These are phyloP conservation scores for Peromyscus eremicus DNA, from an alignment of 2,797 vertebrate genomes.

Conservation along the genomic window DNA sequence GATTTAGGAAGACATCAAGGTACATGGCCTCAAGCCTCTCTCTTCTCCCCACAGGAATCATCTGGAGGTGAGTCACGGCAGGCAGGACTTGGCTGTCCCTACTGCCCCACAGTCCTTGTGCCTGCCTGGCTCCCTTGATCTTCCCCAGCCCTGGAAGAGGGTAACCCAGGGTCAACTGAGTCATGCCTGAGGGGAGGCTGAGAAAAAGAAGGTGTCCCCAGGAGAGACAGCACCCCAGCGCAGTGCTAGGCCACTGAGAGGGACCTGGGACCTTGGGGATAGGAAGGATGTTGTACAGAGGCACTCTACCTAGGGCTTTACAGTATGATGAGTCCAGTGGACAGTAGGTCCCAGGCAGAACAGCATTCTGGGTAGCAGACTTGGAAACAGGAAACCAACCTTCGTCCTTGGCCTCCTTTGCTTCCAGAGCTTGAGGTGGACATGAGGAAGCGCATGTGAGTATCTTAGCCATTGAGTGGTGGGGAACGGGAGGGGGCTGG, in stretches of 20 bases:
- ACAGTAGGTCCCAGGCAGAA: background rate
- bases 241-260: background rate
- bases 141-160: background rate
- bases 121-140: accelerated
- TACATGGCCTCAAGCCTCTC: background rate
- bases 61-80: constrained; percentile 64
- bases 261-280: background rate
- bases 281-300: background rate
- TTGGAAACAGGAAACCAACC: background rate
- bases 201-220: background rate
- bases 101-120: background rate
- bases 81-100: background rate
- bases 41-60: constrained; percentile 64
- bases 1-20: background rate
- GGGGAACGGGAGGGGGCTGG: background rate
- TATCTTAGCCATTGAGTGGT: background rate
- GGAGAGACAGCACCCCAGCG: background rate
- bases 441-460: constrained; percentile 89
- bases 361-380: background rate
- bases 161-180: background rate
- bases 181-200: background rate
- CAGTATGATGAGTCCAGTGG: background rate
- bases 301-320: background rate
- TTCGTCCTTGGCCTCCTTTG: background rate
- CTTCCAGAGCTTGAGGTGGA: constrained; percentile 82